A percentile compares a stretch with the other conserved stretches of the same genome.
Evolutionary conservation across 2,113 vertebrate species (phyloP).

Genomic region (Platysternon megacephalum): DNA sequence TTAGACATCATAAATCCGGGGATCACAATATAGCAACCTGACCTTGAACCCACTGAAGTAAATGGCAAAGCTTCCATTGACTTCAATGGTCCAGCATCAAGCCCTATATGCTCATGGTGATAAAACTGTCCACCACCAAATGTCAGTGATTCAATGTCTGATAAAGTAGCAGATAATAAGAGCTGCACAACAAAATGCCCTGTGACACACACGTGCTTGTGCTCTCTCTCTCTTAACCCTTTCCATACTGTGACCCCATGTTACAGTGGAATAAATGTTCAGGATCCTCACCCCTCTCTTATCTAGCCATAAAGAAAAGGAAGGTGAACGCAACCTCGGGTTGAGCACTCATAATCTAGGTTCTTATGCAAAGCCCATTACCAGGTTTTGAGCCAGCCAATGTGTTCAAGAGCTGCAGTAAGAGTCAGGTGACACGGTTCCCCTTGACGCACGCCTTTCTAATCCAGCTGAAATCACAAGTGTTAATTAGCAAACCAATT

Average conservation of each 20-base stretch:
- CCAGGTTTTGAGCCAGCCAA: background rate
- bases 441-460: background rate
- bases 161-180: background rate
- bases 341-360: background rate
- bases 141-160: background rate
- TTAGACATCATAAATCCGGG: slow-evolving; percentile 1
- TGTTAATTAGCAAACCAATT: background rate
- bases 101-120: background rate
- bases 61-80: background rate
- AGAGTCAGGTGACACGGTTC: background rate
- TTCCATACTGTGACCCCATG: background rate
- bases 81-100: background rate
- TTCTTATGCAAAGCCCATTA: background rate
- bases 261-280: background rate
- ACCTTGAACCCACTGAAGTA: fast-evolving
- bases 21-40: background rate
- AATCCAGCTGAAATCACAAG: background rate
- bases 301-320: background rate
- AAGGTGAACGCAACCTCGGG: background rate
- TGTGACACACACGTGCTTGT: fast-evolving
- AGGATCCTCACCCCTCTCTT: background rate
- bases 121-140: background rate
- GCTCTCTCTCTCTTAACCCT: background rate
- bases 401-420: background rate
- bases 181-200: background rate